phyloP scores from a whole-genome alignment of 1,140 invertebrate genomes.

The Achroia grisella region DNA sequence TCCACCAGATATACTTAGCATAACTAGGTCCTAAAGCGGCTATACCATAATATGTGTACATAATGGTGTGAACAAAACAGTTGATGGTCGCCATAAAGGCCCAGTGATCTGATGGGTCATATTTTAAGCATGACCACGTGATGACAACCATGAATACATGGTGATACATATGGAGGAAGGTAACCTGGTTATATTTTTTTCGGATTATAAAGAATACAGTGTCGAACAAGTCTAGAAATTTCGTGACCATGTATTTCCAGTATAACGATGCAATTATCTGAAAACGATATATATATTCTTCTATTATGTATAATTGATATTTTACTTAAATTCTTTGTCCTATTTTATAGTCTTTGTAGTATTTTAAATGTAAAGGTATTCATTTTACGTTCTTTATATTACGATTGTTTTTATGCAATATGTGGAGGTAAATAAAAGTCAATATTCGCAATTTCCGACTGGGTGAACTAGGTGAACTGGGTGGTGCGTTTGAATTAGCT shows the following conservation, averaged over 20 bases:
- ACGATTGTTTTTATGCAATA: too few relatives aligned
- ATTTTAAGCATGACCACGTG: constrained; percentile 85
- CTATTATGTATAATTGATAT: not conserved
- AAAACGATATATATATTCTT: constrained; percentile 14
- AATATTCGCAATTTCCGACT: too few relatives aligned
- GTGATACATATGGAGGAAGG: constrained; percentile 94
- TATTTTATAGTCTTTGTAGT: too few relatives aligned
- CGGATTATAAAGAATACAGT: constrained; percentile 92
- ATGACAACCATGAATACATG: constrained; percentile 93
- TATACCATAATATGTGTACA: constrained; percentile 93
- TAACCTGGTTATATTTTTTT: constrained; percentile 93
- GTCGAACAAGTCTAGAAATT: constrained; percentile 71
- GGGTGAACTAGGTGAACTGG: too few relatives aligned
- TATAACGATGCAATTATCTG: constrained; percentile 32
- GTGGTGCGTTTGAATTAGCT: too few relatives aligned
- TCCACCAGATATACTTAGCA: constrained; percentile 94
- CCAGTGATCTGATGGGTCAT: constrained; percentile 69
- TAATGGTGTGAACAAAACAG: constrained; percentile 91
- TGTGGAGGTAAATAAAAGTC: too few relatives aligned
- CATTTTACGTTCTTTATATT: too few relatives aligned
- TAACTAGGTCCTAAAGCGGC: constrained; percentile 90
- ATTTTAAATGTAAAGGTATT: too few relatives aligned
- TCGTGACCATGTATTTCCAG: constrained; percentile 33
- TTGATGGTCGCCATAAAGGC: constrained; percentile 94
- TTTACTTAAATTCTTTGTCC: too few relatives aligned